Evolutionary conservation across 2,888 invertebrate genomes (phyloP).

Genomic region (Ariolimax columbianus): DNA sequence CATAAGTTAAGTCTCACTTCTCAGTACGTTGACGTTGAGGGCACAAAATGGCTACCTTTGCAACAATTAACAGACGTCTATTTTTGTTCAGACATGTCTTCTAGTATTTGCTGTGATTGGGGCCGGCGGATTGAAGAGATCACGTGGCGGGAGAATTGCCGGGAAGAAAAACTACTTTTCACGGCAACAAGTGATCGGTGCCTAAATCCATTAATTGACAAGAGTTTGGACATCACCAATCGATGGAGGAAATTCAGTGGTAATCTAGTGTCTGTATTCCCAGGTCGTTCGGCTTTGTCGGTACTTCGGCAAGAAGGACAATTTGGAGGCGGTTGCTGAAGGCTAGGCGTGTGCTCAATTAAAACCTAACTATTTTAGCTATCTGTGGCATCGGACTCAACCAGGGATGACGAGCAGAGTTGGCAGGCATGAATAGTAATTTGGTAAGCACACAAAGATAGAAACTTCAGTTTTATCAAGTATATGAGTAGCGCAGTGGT

Average conservation of each 20-base stretch:
- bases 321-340: neutral
- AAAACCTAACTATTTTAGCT: neutral
- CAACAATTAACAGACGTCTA: neutral
- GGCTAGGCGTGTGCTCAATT: neutral
- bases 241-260: neutral
- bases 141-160: neutral
- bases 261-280: neutral
- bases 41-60: neutral
- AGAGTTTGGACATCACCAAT: neutral
- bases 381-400: neutral
- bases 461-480: too few species aligned
- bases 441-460: too few species aligned
- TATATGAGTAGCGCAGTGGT: too few species aligned
- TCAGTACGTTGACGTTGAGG: neutral
- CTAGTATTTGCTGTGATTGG: neutral
- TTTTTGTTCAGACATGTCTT: neutral
- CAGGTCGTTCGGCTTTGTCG: neutral
- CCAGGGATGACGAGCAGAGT: neutral
- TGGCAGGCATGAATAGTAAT: neutral
- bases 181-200: constrained; percentile 19
- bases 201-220: constrained; percentile 13
- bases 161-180: neutral
- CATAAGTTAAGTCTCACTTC: neutral
- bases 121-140: neutral
- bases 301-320: neutral